Evolutionary conservation across 2,113 vertebrate species (phyloP).

Genomic region (Ptilorrhoa leucosticta): DNA sequence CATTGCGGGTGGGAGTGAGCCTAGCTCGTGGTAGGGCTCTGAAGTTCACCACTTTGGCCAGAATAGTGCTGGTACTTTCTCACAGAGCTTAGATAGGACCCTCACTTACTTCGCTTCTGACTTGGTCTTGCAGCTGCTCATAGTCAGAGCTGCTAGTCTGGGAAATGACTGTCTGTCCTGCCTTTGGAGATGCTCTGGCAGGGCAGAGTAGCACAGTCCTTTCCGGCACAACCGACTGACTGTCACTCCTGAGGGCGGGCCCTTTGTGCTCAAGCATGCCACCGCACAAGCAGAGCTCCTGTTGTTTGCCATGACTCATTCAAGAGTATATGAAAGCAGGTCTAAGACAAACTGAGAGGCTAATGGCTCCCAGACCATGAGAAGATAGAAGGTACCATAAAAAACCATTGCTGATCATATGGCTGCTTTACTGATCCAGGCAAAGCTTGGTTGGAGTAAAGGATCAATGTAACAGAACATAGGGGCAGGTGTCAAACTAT

Average conservation of each 20-base stretch:
- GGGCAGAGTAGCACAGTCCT: not conserved
- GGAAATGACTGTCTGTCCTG: not conserved
- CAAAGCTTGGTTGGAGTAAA: not conserved
- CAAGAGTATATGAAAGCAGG: not conserved
- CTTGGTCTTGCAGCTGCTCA: not conserved
- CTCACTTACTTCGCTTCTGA: not conserved
- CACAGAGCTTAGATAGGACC: not conserved
- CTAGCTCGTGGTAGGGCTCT: not conserved
- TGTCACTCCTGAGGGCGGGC: not conserved
- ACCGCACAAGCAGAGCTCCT: not conserved
- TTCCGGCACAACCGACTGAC: not conserved
- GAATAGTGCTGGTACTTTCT: not conserved
- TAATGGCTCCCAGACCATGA: not conserved
- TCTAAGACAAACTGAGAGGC: not conserved
- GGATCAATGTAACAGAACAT: rapidly evolving
- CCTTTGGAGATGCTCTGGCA: not conserved
- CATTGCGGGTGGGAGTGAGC: not conserved
- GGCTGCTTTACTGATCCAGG: not conserved
- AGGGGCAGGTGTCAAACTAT: not conserved
- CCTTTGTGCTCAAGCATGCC: not conserved
- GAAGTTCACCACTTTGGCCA: not conserved
- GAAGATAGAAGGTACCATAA: not conserved
- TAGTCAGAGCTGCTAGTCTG: not conserved
- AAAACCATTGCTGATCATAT: not conserved
- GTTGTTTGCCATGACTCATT: not conserved